Conservation (phyloP, 2,113 vertebrate genomes). For the Phoxinus phoxinus region DNA sequence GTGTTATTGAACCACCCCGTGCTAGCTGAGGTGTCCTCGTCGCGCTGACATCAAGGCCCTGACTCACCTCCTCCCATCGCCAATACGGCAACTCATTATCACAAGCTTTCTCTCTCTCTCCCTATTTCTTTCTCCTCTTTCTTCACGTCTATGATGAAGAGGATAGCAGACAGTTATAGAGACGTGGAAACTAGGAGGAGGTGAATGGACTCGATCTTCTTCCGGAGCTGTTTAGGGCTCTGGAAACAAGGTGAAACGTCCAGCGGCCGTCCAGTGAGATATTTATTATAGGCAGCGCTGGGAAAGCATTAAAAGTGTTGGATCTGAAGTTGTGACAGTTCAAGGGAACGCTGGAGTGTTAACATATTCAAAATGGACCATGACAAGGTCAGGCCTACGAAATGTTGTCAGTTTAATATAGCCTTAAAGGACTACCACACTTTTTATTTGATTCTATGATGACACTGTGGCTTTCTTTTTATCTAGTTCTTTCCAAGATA, state of each 20-base stretch:
- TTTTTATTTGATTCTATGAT: slow-evolving; percentile 73
- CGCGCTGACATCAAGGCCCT: slow-evolving; percentile 58
- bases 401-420: slow-evolving; percentile 69
- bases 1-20: slow-evolving; percentile 48
- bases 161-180: neutral
- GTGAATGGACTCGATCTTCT: slow-evolving; percentile 19
- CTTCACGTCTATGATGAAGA: slow-evolving; percentile 18
- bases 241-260: slow-evolving; percentile 55
- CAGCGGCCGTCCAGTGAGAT: slow-evolving; percentile 50
- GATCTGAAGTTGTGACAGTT: slow-evolving; percentile 78
- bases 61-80: slow-evolving; percentile 29
- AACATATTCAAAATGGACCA: slow-evolving; percentile 75
- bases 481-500: neutral
- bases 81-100: slow-evolving; percentile 58
- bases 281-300: slow-evolving; percentile 59
- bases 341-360: slow-evolving; percentile 74
- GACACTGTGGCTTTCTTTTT: slow-evolving; percentile 34
- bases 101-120: slow-evolving; percentile 36
- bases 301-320: slow-evolving; percentile 73
- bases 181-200: neutral
- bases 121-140: slow-evolving; percentile 38
- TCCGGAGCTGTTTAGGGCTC: slow-evolving; percentile 42
- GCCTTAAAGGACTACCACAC: slow-evolving; percentile 69
- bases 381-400: slow-evolving; percentile 77
- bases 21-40: slow-evolving; percentile 52